Percentiles rank a stretch among this genome's conserved stretches.
These are phyloP conservation scores for Heliconius hermathena DNA, from an alignment of 1,140 invertebrate genomes.

Conservation along the genomic window DNA sequence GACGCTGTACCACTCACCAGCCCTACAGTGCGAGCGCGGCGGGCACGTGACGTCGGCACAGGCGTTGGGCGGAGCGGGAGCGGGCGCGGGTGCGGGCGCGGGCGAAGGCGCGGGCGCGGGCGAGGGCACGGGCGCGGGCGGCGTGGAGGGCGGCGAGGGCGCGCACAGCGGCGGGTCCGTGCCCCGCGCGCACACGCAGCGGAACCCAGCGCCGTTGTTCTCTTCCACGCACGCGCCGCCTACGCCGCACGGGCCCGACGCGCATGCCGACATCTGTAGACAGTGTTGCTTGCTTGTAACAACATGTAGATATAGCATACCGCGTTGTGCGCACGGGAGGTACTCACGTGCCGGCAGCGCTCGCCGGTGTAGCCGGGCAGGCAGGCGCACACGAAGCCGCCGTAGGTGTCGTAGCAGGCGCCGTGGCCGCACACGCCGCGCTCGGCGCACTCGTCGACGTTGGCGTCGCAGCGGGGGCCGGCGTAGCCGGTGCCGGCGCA, in stretches of 20 bases:
- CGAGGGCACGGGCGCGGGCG: neutral
- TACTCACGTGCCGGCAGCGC: conserved; percentile 85
- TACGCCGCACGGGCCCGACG: conserved; percentile 84
- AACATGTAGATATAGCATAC: no score
- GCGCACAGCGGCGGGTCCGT: conserved; percentile 85
- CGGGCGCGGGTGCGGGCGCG: conserved; percentile 39
- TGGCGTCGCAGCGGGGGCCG: conserved; percentile 89
- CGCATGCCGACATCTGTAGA: conserved; percentile 63
- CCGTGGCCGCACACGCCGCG: conserved; percentile 90
- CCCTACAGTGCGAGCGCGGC: conserved; percentile 70
- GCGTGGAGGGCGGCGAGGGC: conserved; percentile 75
- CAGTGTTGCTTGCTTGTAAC: neutral
- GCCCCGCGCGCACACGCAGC: conserved; percentile 88
- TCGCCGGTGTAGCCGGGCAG: conserved; percentile 90
- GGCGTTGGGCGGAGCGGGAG: conserved; percentile 73
- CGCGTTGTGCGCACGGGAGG: no score
- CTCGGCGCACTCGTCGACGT: conserved; percentile 92
- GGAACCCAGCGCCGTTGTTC: conserved; percentile 85
- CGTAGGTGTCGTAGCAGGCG: conserved; percentile 90
- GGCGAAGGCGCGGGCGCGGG: conserved; percentile 70
- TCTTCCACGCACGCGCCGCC: conserved; percentile 91
- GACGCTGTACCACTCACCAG: conserved; percentile 1
- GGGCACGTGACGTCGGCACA: conserved; percentile 82
- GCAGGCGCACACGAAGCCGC: conserved; percentile 92
- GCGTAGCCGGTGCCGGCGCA: conserved; percentile 84